Base-by-base conservation (phyloP, 2,113 vertebrate species). In the Globicephala melas region DNA sequence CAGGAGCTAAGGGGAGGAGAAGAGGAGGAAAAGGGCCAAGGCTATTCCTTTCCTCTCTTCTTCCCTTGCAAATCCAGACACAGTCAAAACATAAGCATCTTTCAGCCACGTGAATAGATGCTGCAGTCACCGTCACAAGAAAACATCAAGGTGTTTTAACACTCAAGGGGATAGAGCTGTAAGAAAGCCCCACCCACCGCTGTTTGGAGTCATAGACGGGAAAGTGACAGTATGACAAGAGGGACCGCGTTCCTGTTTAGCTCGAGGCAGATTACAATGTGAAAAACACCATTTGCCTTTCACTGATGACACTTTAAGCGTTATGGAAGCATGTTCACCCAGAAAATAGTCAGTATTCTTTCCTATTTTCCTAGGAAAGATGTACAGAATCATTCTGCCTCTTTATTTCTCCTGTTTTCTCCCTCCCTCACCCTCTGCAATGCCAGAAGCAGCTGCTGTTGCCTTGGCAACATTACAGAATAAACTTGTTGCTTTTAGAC, bases 401-500 rank as follows among this genome's bases (percentile, higher is more conserved):
- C 92, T 97, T 91, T 94, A 76, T 95, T 89, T 68, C 73, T 62
- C 86, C 14, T 1, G 41, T 20, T 58, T 68, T 6, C 3, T 23
- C 53, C 70, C 87, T 77, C 67, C 91, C 70, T 74, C 38, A 53
- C 44, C 74, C 12, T 83, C 63, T 0, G 0, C 0, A 5, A 87
- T 21, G 68, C 91, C 67, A 86, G 70, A 60, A 96, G 92, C 96
- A 96, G 94, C 94, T 96, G 96, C 87, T 73, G 98, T 98, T 98
- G 89, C 97, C 97, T 94, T 97, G 96, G 97, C 96, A 98, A 98
- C 97, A 2, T 84, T 33, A 94, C 74, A 95, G 96, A 8, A 87
- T 91, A 97, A 93, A 97, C 97, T 97, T 98, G 94, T 97, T 97
- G 97, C 96, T 73, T 80, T 62, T 90, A 96, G 63, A 87, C 96